phyloP scores from a whole-genome alignment of 2,797 vertebrate species.

The Takifugu ocellatus region DNA sequence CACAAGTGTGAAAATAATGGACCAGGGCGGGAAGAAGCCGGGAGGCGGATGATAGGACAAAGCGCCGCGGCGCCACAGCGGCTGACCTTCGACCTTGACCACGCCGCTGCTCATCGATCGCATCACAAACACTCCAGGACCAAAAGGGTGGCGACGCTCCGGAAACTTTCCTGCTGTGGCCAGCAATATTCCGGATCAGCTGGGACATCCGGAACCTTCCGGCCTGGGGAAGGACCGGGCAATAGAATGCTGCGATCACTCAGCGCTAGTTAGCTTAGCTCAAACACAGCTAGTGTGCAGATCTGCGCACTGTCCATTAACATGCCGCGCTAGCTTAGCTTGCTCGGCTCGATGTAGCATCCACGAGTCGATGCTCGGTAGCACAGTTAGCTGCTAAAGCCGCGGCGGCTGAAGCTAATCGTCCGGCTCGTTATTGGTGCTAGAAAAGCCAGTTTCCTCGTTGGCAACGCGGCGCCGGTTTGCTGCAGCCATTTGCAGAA shows the following conservation, averaged over 20 bases:
- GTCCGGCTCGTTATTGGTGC: slow-evolving; percentile 28
- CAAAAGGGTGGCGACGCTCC: background rate
- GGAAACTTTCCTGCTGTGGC: too few relatives aligned
- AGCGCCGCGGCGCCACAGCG: background rate
- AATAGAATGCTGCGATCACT: too few relatives aligned
- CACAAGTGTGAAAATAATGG: slow-evolving; percentile 18
- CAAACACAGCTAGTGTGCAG: too few relatives aligned
- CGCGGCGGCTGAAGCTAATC: background rate
- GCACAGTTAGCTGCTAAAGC: too few relatives aligned
- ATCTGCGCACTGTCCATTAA: too few relatives aligned
- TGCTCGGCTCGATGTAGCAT: too few relatives aligned
- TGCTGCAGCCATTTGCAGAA: slow-evolving; percentile 47
- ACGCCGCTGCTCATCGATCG: slow-evolving; percentile 19
- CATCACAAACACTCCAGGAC: background rate
- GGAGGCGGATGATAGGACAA: too few relatives aligned
- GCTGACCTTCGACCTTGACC: slow-evolving; percentile 27
- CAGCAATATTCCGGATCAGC: slow-evolving; percentile 6
- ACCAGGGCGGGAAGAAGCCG: slow-evolving; percentile 12
- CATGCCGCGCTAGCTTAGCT: too few relatives aligned
- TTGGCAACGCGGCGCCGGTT: slow-evolving; percentile 23
- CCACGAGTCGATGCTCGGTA: too few relatives aligned
- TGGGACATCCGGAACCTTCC: too few relatives aligned
- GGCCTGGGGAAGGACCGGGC: too few relatives aligned
- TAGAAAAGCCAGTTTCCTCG: slow-evolving; percentile 19
- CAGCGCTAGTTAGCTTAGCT: too few relatives aligned